Conservation (phyloP, 2,113 vertebrate species). For the Corythaeola cristata region DNA sequence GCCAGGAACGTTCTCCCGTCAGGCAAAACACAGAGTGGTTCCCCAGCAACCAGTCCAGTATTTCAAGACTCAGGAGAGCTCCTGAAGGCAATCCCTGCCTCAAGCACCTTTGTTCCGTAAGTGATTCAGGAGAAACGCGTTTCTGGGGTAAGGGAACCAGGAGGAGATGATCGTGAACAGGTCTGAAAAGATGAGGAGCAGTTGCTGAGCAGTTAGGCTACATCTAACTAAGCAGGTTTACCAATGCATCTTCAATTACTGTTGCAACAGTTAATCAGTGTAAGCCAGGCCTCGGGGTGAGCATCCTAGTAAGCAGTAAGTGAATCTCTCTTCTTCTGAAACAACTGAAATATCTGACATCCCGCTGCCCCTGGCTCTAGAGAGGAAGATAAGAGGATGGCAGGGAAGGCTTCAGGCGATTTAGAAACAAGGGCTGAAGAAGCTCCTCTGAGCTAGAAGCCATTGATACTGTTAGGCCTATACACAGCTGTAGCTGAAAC, state of each 20-base stretch:
- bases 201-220: neutral
- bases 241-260: neutral
- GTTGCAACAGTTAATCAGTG: neutral
- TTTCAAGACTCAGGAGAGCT: slow-evolving; percentile 47
- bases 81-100: slow-evolving; percentile 18
- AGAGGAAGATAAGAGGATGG: neutral
- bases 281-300: neutral
- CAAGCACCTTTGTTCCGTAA: slow-evolving; percentile 39
- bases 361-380: neutral
- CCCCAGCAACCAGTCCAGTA: neutral
- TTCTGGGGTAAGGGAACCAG: neutral
- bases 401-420: neutral
- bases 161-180: neutral
- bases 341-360: neutral
- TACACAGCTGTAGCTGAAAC: neutral
- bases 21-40: slow-evolving; percentile 29
- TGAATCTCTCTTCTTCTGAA: neutral
- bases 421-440: neutral
- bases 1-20: slow-evolving; percentile 24
- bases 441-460: neutral
- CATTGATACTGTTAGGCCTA: neutral
- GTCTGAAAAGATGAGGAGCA: neutral
- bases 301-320: neutral
- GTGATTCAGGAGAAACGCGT: neutral
- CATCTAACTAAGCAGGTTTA: neutral